A percentile compares a stretch with the other conserved stretches of the same genome.
phyloP scores from a whole-genome alignment of 2,113 vertebrate genomes.

The Xyrauchen texanus region DNA sequence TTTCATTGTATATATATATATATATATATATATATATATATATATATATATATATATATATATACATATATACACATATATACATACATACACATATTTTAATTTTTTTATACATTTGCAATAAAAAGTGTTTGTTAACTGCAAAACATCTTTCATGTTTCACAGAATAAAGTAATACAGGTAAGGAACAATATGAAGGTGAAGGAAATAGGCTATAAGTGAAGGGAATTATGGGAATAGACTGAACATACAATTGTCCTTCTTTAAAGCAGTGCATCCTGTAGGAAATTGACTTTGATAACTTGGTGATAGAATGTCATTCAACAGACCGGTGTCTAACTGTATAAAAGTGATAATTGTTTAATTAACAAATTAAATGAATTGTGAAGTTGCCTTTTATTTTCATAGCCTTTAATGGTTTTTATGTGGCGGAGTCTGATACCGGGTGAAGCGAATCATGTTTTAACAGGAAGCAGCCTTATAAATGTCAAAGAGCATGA shows the following conservation, averaged over 20 bases:
- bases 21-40: too few relatives aligned
- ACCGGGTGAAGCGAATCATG: conserved; percentile 11
- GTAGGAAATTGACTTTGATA: conserved; percentile 34
- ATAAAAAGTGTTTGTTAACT: too few relatives aligned
- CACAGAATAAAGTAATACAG: too few relatives aligned
- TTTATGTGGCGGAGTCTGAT: conserved; percentile 21
- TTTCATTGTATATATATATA: too few relatives aligned
- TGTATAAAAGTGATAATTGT: conserved; percentile 39
- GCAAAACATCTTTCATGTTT: too few relatives aligned
- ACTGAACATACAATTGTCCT: neutral
- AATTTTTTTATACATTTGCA: too few relatives aligned
- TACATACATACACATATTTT: too few relatives aligned
- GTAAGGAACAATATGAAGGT: too few relatives aligned
- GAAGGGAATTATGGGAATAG: too few relatives aligned
- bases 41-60: too few relatives aligned
- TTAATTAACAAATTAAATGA: conserved; percentile 37
- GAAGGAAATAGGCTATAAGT: too few relatives aligned
- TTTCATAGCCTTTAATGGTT: conserved; percentile 31
- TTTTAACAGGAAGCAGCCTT: conserved; percentile 24
- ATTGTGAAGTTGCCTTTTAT: conserved; percentile 36
- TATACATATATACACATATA: too few relatives aligned
- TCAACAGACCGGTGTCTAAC: conserved; percentile 1
- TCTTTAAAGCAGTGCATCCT: conserved; percentile 7
- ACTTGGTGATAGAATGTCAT: conserved; percentile 11
- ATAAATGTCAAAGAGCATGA: conserved; percentile 34